Evolutionary conservation across 2,797 vertebrate genomes (phyloP).

Genomic region (Enteromius mattozi): DNA sequence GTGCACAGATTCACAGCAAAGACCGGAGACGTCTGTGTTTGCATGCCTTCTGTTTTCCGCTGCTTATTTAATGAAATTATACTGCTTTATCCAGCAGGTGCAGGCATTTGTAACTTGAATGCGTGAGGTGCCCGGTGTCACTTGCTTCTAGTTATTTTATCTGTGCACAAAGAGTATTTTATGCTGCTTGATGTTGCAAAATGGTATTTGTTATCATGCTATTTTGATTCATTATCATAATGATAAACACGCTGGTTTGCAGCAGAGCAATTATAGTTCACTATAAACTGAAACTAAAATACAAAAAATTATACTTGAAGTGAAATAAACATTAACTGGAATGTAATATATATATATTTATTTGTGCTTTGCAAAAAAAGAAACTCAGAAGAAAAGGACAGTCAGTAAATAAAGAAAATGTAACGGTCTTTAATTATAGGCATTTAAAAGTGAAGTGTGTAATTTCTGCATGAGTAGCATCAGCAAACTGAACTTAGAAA

Average conservation of each 20-base stretch:
- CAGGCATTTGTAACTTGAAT: not conserved
- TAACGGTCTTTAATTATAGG: not conserved
- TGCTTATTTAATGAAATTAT: not conserved
- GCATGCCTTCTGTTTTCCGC: not conserved
- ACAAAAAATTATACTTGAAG: not conserved
- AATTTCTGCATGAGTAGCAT: not conserved
- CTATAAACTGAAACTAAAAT: not conserved
- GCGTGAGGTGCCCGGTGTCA: not conserved
- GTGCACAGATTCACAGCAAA: constrained; percentile 10
- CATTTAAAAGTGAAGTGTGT: not conserved
- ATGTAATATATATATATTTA: not conserved
- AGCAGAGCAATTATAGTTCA: not conserved
- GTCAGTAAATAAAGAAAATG: not conserved
- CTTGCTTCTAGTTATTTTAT: not conserved
- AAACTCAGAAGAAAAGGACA: not conserved
- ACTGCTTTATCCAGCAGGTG: not conserved
- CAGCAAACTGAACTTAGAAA: not conserved
- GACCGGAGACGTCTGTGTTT: constrained; percentile 10
- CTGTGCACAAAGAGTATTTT: not conserved
- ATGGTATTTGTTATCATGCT: not conserved
- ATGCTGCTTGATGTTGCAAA: not conserved
- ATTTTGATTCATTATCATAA: not conserved
- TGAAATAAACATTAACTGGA: not conserved
- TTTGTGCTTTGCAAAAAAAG: not conserved
- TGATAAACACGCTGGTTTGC: not conserved